Evolutionary conservation across 2,888 invertebrate genomes (phyloP), one percentile per base, ranked within the genome.

Genomic region (Eucera pruinosa): DNA sequence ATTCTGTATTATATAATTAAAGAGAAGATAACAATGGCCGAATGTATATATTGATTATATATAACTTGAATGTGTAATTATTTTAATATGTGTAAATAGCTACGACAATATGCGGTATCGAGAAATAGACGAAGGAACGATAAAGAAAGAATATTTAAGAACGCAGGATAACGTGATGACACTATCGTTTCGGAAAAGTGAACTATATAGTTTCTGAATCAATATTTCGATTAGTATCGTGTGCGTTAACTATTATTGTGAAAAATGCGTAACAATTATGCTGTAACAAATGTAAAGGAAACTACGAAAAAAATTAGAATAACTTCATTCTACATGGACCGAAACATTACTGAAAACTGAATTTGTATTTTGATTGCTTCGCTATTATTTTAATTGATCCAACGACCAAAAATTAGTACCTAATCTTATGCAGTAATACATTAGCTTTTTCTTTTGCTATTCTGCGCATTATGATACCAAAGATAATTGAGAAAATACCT

Each of bases 41-140:
- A n/a, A 9, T 41, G 58, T 23, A 65, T 68, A 70, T 71, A 66
- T 55, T 52, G 54, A 78, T 33, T 67, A 78, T 78, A 78, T 65
- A 61, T 66, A 78, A 78, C 48, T 62, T 78, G 62, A 60, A 71
- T 78, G 78, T 78, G 66, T 78, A 78, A 78, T 78, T 78, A 78
- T 78, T 78, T 78, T 78, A 71, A 71, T 78, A 78, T 71, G 58
- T 78, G 78, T 78, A 78, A 78, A 78, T 78, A 78, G 52, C 67
- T 78, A 52, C 72, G 78, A 78, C 78, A 78, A 78, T 78, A 78
- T 78, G 67, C 47, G 58, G 70, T 78, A 52, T 67, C 20, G n/a
- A 68, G 43, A 58, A 43, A 18, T 33, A 25, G 58, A 47, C 3
- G 23, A 23, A 15, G 52, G 18, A 23, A 23, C 57, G 50, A 41